Conservation (phyloP, 2,797 vertebrate genomes). For the Scarus forsteni region DNA sequence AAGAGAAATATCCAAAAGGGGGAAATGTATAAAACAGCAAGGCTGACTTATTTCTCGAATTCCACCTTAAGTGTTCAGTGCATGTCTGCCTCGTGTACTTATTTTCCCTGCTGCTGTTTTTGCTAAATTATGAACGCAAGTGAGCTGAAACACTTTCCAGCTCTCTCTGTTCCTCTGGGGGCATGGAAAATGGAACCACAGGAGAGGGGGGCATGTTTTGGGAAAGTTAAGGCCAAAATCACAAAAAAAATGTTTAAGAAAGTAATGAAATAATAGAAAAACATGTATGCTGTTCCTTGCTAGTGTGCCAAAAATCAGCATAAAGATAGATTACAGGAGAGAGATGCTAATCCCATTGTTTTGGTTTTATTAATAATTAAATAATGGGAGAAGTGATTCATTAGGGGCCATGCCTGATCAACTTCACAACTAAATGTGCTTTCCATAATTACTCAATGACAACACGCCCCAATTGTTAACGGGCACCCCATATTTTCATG, state of each 20-base stretch:
- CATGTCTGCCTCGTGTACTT: background rate
- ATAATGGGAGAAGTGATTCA: too few relatives aligned
- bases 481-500: too few relatives aligned
- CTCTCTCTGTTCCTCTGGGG: slow-evolving; percentile 27
- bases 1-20: slow-evolving; percentile 17
- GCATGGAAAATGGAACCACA: slow-evolving; percentile 44
- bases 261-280: slow-evolving; percentile 29
- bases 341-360: too few relatives aligned
- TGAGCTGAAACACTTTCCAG: slow-evolving; percentile 21
- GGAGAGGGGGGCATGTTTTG: background rate
- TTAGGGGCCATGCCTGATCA: too few relatives aligned
- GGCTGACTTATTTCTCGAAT: slow-evolving; percentile 3
- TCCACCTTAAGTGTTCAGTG: background rate
- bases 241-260: slow-evolving; percentile 33
- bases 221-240: slow-evolving; percentile 31
- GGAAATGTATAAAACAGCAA: slow-evolving; percentile 4
- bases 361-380: too few relatives aligned
- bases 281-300: slow-evolving; percentile 47
- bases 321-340: too few relatives aligned
- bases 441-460: too few relatives aligned
- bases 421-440: too few relatives aligned
- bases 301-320: slow-evolving; percentile 48
- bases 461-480: too few relatives aligned
- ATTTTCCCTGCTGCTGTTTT: slow-evolving; percentile 26
- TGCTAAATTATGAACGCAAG: slow-evolving; percentile 39